Evolutionary conservation across 1,140 invertebrate genomes (phyloP).

Genomic region (Antheraea pernyi): DNA sequence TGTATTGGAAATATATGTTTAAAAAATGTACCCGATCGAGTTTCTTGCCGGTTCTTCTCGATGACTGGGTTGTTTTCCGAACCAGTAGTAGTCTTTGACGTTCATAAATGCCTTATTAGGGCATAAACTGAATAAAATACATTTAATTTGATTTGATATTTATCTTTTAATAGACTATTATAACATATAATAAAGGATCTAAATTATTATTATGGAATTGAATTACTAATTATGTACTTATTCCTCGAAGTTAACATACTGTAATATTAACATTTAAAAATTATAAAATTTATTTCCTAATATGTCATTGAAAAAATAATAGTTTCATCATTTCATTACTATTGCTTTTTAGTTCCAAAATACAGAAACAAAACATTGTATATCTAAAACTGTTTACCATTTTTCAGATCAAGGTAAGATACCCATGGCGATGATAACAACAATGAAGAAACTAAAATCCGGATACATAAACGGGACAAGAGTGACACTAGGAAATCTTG

Average conservation of each 20-base stretch:
- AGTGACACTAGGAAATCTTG: conserved; percentile 93
- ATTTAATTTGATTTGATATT: too few relatives aligned
- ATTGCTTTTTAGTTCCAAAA: neutral
- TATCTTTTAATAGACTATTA: neutral
- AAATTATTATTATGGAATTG: too few relatives aligned
- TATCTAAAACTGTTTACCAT: neutral
- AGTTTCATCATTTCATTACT: neutral
- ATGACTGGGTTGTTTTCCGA: too few relatives aligned
- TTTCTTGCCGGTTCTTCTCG: too few relatives aligned
- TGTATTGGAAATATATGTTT: too few relatives aligned
- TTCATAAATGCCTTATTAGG: too few relatives aligned
- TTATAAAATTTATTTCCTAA: neutral
- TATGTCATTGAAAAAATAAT: neutral
- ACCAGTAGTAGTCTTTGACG: too few relatives aligned
- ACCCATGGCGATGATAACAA: conserved; percentile 96
- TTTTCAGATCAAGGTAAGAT: conserved; percentile 94
- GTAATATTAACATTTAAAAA: neutral
- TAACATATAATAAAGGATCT: too few relatives aligned
- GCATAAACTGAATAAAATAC: too few relatives aligned
- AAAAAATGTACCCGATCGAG: too few relatives aligned
- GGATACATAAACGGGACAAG: conserved; percentile 99
- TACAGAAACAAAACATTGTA: neutral
- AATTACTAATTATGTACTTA: neutral
- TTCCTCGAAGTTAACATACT: neutral
- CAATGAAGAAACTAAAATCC: conserved; percentile 98